These are phyloP conservation scores for Pandion haliaetus DNA, from an alignment of 2,113 vertebrate genomes.

Conservation along the genomic window DNA sequence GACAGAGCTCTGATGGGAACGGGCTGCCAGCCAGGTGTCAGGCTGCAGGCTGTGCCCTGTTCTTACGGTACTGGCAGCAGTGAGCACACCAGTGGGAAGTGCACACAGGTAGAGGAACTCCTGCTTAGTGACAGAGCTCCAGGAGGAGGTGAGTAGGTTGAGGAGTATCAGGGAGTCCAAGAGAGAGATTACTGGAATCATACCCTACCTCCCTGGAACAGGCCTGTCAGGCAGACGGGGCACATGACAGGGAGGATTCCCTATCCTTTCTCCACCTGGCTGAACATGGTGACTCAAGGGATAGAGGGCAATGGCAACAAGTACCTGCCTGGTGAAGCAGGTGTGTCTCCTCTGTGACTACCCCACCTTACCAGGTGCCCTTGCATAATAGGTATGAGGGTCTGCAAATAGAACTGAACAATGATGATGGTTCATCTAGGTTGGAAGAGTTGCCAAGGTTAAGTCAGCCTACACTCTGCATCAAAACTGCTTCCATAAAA, in stretches of 20 bases:
- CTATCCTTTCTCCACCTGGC: neutral
- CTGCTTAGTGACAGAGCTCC: neutral
- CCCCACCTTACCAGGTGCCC: neutral
- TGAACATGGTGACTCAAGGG: no score
- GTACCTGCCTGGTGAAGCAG: no score
- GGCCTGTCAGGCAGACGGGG: neutral
- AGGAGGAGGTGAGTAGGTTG: rapidly evolving
- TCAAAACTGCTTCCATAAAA: neutral
- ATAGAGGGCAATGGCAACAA: no score
- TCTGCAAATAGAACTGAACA: neutral
- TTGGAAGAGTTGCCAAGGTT: neutral
- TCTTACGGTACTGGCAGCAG: no score
- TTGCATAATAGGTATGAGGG: neutral
- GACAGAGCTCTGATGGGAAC: no score
- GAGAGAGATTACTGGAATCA: neutral
- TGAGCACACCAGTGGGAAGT: no score
- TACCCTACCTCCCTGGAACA: neutral
- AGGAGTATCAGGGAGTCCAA: neutral
- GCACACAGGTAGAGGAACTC: no score
- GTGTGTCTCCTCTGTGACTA: no score
- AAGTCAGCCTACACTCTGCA: neutral
- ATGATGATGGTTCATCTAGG: neutral
- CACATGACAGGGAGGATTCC: neutral
- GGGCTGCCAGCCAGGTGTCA: no score
- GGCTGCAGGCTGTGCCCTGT: no score